Conservation (phyloP, 2,888 invertebrate genomes). For the Buathra laborator region DNA sequence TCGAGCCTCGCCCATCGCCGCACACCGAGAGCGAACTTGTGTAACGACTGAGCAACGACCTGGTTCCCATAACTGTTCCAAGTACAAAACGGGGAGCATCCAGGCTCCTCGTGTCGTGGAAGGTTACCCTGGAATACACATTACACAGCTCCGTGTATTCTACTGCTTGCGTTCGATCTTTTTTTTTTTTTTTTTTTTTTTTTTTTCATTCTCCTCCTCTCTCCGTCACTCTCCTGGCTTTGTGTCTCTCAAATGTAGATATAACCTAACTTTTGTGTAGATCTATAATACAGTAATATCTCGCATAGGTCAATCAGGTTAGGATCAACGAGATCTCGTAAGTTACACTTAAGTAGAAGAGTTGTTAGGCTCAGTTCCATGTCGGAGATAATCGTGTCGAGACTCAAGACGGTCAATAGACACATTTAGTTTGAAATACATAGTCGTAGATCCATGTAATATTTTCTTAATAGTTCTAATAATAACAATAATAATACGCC, state of each 20-base stretch:
- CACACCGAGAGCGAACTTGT: constrained; percentile 70
- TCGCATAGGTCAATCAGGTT: too few species aligned
- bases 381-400: too few species aligned
- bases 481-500: too few species aligned
- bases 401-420: too few species aligned
- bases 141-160: not conserved
- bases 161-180: not conserved
- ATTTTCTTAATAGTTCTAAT: too few species aligned
- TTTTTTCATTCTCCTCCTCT: too few species aligned
- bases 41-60: constrained; percentile 77
- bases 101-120: constrained; percentile 52
- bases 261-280: not conserved
- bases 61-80: constrained; percentile 81
- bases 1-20: constrained; percentile 79
- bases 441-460: too few species aligned
- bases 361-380: too few species aligned
- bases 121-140: constrained; percentile 60
- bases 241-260: not conserved
- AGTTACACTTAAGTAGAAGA: too few species aligned
- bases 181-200: not conserved
- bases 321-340: too few species aligned
- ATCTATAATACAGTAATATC: not conserved
- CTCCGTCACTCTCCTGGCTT: not conserved
- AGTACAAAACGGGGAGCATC: constrained; percentile 69
- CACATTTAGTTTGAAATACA: too few species aligned